phyloP scores from a whole-genome alignment of 1,140 invertebrate species.

The Drosophila albomicans region DNA sequence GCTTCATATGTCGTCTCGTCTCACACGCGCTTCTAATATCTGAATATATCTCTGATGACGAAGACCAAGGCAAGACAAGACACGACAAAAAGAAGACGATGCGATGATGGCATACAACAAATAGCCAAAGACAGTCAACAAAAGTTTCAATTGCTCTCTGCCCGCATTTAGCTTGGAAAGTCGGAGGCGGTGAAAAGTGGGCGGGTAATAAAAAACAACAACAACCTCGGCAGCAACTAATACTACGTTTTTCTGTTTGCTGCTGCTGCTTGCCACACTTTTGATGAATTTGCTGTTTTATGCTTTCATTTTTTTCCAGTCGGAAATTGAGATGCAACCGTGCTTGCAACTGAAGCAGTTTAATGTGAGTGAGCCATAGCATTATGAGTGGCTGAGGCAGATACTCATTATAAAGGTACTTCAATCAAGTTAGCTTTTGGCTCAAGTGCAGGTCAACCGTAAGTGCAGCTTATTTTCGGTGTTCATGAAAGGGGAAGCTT shows the following conservation, averaged over 20 bases:
- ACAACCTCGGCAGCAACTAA: conserved; percentile 35
- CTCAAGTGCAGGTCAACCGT: conserved; percentile 56
- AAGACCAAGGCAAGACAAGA: conserved; percentile 42
- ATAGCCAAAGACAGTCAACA: conserved; percentile 37
- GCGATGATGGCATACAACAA: conserved; percentile 74
- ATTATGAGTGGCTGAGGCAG: conserved; percentile 53
- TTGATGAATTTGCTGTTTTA: conserved; percentile 75
- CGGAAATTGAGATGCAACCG: conserved; percentile 67
- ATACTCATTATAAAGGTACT: conserved; percentile 67
- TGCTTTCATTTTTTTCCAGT: conserved; percentile 30
- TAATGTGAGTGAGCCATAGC: conserved; percentile 55
- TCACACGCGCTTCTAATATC: conserved; percentile 78
- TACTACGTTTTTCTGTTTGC: conserved; percentile 39
- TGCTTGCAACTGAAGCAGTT: conserved; percentile 6
- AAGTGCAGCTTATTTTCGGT: conserved; percentile 53
- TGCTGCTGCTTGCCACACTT: conserved; percentile 68
- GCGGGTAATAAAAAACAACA: conserved; percentile 37
- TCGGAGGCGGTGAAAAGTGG: conserved; percentile 65
- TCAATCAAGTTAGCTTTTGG: conserved; percentile 46
- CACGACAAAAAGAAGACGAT: conserved; percentile 32
- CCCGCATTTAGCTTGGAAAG: conserved; percentile 55
- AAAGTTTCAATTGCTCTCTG: conserved; percentile 70
- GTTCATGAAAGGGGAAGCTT: conserved; percentile 14
- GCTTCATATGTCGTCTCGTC: conserved; percentile 58
- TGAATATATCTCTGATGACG: conserved; percentile 22